Conservation (phyloP, 1,140 invertebrate species). For the Calycopis cecrops region DNA sequence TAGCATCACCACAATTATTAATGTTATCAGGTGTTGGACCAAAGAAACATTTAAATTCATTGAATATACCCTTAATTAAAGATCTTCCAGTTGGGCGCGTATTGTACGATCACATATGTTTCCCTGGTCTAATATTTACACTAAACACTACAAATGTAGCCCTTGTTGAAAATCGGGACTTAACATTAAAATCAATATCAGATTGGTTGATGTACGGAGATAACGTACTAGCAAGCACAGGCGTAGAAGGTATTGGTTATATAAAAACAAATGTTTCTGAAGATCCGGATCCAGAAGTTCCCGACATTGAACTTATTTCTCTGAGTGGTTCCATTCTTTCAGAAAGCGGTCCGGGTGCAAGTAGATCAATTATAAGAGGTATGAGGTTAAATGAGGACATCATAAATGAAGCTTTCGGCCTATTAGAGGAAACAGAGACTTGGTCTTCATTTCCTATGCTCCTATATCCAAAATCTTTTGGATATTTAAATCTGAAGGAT, state of each 20-base stretch:
- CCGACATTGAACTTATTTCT: constrained; percentile 80
- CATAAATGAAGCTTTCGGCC: constrained; percentile 75
- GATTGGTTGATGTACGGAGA: constrained; percentile 69
- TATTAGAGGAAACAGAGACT: constrained; percentile 62
- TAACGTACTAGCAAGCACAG: constrained; percentile 69
- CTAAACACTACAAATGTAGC: constrained; percentile 70
- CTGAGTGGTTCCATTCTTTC: constrained; percentile 75
- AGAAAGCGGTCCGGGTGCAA: constrained; percentile 74
- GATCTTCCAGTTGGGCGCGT: constrained; percentile 78
- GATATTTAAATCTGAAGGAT: constrained; percentile 75
- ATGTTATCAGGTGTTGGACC: constrained; percentile 82
- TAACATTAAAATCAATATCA: constrained; percentile 27
- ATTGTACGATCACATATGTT: constrained; percentile 78
- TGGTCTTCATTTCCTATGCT: constrained; percentile 75
- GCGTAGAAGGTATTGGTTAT: constrained; percentile 80
- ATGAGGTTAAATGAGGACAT: constrained; percentile 76
- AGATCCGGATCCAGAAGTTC: constrained; percentile 70
- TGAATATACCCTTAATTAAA: constrained; percentile 69
- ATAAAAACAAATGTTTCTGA: constrained; percentile 77
- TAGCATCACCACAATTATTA: constrained; percentile 78
- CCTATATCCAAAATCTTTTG: constrained; percentile 78
- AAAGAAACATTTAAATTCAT: constrained; percentile 69
- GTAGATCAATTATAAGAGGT: constrained; percentile 74
- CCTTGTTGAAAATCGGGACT: constrained; percentile 41
- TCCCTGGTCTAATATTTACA: constrained; percentile 78